Base-by-base conservation (phyloP, 2,113 vertebrate genomes). In the Irena cyanogastra region DNA sequence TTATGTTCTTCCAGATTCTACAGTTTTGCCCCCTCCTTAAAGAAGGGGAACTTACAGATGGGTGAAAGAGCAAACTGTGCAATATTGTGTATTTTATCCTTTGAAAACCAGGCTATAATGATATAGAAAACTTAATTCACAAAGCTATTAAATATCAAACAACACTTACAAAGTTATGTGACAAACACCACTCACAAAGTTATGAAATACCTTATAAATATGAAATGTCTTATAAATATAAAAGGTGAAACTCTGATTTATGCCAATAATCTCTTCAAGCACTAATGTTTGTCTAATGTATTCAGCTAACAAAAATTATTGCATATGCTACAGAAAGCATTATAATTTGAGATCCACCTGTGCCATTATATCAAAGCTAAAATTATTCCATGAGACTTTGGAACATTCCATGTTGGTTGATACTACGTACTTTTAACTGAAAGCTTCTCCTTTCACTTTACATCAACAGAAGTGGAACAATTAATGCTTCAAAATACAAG, bases 331-430 rank as follows among this genome's bases (percentile, higher is more conserved):
- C 90, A 97, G 87, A 97, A 94, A 95, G 91, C 93, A 82, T 97
- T 97, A 95, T 96, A 97, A 97, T 97, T 96, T 94, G 95, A 94
- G 96, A 97, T 97, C 97, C 97, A 97, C 96, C 96, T 95, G 87
- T 94, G 95, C 95, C 97, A 97, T 97, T 97, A 97, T 97, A 97
- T 97, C 95, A 97, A 97, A 98, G 97, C 97, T 97, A 90, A 98
- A 97, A 96, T 97, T 95, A 97, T 97, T 98, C 96, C 92, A 76
- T 45, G 97, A 97, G 95, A 97, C 97, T 97, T 96, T 90, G 69
- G 97, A 97, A 97, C 69, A 52, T 96, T 94, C 96, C 96, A 89
- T 94, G 96, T 98, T 98, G 98, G 95, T 93, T 96, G 97, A 95
- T 96, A 94, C 93, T 97, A 96, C 2, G 39, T 97, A 84, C 95